These are phyloP conservation scores for Apodemus agrarius DNA, from an alignment of 2,797 vertebrate genomes.

Conservation along the genomic window DNA sequence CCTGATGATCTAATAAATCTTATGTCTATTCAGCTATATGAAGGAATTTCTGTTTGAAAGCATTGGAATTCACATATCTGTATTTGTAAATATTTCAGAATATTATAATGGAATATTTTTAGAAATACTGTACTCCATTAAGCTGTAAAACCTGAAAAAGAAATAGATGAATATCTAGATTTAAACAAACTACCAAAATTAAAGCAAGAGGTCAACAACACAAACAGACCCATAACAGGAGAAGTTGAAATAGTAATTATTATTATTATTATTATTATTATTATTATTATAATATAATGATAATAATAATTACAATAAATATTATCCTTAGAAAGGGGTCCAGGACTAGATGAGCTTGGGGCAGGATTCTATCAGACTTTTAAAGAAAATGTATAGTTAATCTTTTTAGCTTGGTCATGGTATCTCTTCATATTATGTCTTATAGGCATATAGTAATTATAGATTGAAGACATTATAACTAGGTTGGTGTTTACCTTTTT, in stretches of 20 bases:
- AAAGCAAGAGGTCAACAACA: background rate
- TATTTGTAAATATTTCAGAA: background rate
- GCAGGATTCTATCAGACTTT: background rate
- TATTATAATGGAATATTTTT: background rate
- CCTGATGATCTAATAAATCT: background rate
- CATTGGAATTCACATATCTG: background rate
- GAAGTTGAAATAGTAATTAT: background rate
- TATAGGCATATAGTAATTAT: background rate
- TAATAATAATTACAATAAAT: background rate
- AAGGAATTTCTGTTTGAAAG: background rate
- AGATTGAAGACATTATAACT: background rate
- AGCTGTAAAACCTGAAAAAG: background rate
- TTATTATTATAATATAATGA: too few relatives aligned
- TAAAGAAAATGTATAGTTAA: background rate
- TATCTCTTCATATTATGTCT: too few relatives aligned
- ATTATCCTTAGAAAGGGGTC: background rate
- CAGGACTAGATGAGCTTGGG: too few relatives aligned
- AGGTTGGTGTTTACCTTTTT: background rate
- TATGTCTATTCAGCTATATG: background rate
- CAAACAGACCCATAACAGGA: background rate
- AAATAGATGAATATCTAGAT: too few relatives aligned
- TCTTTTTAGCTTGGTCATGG: too few relatives aligned
- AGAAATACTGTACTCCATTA: background rate
- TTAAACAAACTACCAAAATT: background rate
- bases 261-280: too few relatives aligned